Percentiles rank a stretch among this genome's conserved stretches.
Evolutionary conservation across 2,113 vertebrate species (phyloP).

Genomic region (Danio rerio): GRCz12tu NC_133184.1:4177001-4177500

Average conservation of each 20-base stretch:
- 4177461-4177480: slow-evolving; percentile 53
- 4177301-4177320: slow-evolving; percentile 23
- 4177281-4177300: slow-evolving; percentile 41
- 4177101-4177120: slow-evolving; percentile 23
- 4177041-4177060: slow-evolving; percentile 4
- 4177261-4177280: slow-evolving; percentile 54
- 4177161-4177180: slow-evolving; percentile 40
- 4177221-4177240: slow-evolving; percentile 31
- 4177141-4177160: slow-evolving; percentile 56
- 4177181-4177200: slow-evolving; percentile 50
- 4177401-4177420: slow-evolving; percentile 55
- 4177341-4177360: slow-evolving; percentile 31
- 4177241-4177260: slow-evolving; percentile 33
- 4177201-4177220: slow-evolving; percentile 43
- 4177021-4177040: slow-evolving; percentile 30
- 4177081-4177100: slow-evolving; percentile 23
- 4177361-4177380: slow-evolving; percentile 18
- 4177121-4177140: slow-evolving; percentile 48
- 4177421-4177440: slow-evolving; percentile 58
- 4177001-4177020: background rate
- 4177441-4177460: slow-evolving; percentile 55
- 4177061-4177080: slow-evolving; percentile 26
- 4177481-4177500: slow-evolving; percentile 44
- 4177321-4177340: slow-evolving; percentile 32
- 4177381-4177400: slow-evolving; percentile 51